phyloP scores from a whole-genome alignment of 23 tunicate species.

The Diplosoma virens region DNA sequence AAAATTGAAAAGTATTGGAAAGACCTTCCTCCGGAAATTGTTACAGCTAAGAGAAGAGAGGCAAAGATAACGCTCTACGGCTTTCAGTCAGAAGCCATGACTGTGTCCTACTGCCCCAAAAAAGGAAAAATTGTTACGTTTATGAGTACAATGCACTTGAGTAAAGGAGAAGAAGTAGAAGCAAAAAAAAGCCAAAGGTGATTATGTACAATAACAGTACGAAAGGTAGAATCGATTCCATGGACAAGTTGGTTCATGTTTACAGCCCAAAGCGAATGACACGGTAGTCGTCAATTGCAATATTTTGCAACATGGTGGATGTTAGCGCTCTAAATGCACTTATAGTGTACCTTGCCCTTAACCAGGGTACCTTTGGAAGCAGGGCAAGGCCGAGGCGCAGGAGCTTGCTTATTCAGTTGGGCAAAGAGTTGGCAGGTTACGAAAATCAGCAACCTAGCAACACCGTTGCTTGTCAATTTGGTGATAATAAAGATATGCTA shows the following conservation, averaged over 20 bases:
- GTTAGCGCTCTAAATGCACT: not conserved
- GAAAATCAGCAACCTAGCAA: not conserved
- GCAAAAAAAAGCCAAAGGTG: not conserved
- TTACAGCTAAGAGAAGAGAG: not conserved
- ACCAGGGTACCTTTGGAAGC: not conserved
- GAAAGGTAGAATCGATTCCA: not conserved
- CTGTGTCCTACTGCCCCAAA: not conserved
- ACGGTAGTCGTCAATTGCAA: not conserved
- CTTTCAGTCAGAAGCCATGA: too few species aligned
- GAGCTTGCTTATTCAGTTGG: too few species aligned
- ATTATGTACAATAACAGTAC: not conserved
- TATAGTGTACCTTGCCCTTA: not conserved
- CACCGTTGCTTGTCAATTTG: not conserved
- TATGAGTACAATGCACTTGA: not conserved
- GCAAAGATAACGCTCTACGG: not conserved
- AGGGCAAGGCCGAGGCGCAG: not conserved
- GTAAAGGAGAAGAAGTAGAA: not conserved
- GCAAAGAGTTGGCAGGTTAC: not conserved
- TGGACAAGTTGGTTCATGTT: too few species aligned
- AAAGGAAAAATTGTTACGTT: not conserved
- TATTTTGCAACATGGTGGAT: not conserved
- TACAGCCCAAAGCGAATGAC: not conserved
- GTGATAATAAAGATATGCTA: not conserved
- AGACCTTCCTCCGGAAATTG: not conserved
- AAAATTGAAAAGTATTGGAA: not conserved